Evolutionary conservation across 2,797 vertebrate species (phyloP), one percentile per base, ranked within the genome.

Genomic region (Apogon hyalosoma): DNA sequence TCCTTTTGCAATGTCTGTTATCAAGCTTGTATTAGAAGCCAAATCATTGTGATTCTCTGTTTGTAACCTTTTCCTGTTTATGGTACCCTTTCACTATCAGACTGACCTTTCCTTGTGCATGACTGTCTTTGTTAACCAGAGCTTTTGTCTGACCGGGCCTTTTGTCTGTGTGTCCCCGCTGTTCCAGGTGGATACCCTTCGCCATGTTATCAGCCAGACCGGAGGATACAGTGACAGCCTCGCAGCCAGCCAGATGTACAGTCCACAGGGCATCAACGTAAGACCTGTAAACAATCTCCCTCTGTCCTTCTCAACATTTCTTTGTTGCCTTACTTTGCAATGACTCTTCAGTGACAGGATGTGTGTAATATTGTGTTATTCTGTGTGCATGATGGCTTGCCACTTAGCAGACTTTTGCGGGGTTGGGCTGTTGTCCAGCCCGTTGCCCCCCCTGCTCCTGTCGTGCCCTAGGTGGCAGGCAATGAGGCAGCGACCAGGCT

Each of bases 121-220:
- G 71, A 71, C 83, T 68, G 79, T 88, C 88, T 93, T 87, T 90
- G 88, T 92, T 90, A 84, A 84, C 63, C 75, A 36, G 65, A 75
- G 86, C 83, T 85, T 89, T 90, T 87, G 87, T 92, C 85, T 93
- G 91, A 94, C 90, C 88, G 19, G 83, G 57, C 81, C 87, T 93
- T 93, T 91, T 90, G 83, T 90, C 58, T 93, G 66, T 88, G 82
- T 84, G 69, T 87, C 81, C 82, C 80, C 14, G 48, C 75, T 87
- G 88, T 91, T 94, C 85, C 95, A 99, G 98, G 98, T 99, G 97
- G 98, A 99, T 98, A 98, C 98, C 93, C 98, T 99, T 98, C 97
- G 98, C 97, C 98, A 99, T 98, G 98, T 99, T 98, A 99, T 99
- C 97, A 99, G 97, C 96, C 98, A 99, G 96, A 98, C 97, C 95